A percentile compares a stretch with the other conserved stretches of the same genome.
Evolutionary conservation across 2,113 vertebrate species (phyloP).

Genomic region (Nymphicus hollandicus): DNA sequence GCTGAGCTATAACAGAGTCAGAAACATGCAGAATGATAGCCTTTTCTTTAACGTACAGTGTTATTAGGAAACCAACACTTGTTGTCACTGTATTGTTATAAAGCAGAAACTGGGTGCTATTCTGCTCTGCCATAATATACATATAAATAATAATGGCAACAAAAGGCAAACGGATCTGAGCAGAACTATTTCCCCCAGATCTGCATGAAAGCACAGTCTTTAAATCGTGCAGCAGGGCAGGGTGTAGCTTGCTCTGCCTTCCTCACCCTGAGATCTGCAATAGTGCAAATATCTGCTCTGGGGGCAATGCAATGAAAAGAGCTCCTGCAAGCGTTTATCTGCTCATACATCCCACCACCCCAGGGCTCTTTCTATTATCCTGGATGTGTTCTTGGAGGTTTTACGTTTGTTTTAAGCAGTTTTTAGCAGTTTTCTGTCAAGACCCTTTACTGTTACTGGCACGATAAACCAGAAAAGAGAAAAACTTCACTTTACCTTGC

Average conservation of each 20-base stretch:
- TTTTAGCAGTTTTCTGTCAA: not conserved
- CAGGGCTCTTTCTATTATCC: not conserved
- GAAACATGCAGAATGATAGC: not conserved
- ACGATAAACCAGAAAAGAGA: not conserved
- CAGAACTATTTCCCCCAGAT: not conserved
- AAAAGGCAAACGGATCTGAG: not conserved
- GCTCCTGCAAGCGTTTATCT: not conserved
- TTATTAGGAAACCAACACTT: not conserved
- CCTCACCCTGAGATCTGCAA: not conserved
- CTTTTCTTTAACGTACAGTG: not conserved
- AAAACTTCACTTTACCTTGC: not conserved
- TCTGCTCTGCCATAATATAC: not conserved
- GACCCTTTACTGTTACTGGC: not conserved
- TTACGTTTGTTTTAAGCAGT: not conserved
- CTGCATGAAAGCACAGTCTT: not conserved
- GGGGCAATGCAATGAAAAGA: not conserved
- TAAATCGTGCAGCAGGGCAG: not conserved
- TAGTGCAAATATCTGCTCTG: not conserved
- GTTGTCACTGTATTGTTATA: not conserved
- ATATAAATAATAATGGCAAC: not conserved
- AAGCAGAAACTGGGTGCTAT: not conserved
- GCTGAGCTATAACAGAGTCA: not conserved
- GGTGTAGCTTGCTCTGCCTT: not conserved
- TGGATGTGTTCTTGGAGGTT: accelerated
- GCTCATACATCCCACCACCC: not conserved